Evolutionary conservation across 2,113 vertebrate species (phyloP).

Genomic region (Ictalurus punctatus): DNA sequence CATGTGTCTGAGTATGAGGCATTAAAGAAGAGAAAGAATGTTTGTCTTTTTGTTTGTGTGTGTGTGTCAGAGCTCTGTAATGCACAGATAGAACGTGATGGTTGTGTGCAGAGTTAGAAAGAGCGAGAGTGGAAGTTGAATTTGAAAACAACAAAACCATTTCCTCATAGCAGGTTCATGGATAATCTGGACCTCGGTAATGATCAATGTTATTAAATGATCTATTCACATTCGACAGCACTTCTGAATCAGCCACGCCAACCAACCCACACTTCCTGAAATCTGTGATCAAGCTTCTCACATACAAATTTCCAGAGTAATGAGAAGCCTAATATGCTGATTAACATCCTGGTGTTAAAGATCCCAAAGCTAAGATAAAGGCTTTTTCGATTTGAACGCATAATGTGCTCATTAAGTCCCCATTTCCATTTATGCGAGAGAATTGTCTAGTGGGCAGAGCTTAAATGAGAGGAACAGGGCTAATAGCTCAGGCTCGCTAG

Average conservation of each 20-base stretch:
- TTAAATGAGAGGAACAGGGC: conserved; percentile 16
- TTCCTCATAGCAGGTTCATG: background rate
- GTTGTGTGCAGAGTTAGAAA: conserved; percentile 50
- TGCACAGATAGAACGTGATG: conserved; percentile 63
- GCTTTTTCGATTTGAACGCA: background rate
- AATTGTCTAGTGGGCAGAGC: conserved; percentile 30
- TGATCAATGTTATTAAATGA: background rate
- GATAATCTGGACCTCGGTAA: background rate
- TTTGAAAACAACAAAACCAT: background rate
- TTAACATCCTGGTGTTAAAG: background rate
- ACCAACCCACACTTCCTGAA: background rate
- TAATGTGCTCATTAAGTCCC: conserved; percentile 38
- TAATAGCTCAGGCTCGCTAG: conserved; percentile 19
- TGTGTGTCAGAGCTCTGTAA: background rate
- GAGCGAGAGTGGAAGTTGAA: background rate
- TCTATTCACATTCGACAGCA: background rate
- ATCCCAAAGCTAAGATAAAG: conserved; percentile 20
- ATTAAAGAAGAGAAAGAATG: background rate
- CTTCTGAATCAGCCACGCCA: background rate
- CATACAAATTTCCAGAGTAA: conserved; percentile 12
- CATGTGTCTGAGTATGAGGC: background rate
- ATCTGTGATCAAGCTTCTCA: conserved; percentile 4
- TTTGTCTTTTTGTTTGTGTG: conserved; percentile 28
- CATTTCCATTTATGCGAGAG: conserved; percentile 12
- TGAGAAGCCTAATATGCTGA: conserved; percentile 21